Base-by-base conservation (phyloP, 64 coral and sea anemone species). In the Actinia tenebrosa region DNA sequence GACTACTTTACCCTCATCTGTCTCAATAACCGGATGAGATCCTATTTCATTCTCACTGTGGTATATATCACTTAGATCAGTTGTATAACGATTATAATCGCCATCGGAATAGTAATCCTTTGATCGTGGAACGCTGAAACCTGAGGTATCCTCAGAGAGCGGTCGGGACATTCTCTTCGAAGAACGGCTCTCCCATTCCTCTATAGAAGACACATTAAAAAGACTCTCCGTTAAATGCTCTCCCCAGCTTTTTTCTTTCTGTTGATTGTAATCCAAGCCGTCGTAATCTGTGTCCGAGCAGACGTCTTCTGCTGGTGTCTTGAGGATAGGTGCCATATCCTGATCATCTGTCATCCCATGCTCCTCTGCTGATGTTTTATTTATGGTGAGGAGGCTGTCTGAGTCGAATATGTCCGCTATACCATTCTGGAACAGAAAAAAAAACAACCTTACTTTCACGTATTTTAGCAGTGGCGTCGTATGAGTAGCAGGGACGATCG, bases 91-190 rank as follows among this genome's bases (percentile, higher is more conserved):
- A 25, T 23, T 52, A 26, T 83, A 83, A 43, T 83, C 80, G 53
- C 45, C 80, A 83, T 83, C 80, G 19, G 80, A 83, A 16, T 83
- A 83, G 23, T 83, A 83, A 25, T 83, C 80, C 19, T 83, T 83
- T 22, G 80, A 83, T 50, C 80, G 7, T 43, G 80, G 80, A 2
- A 83, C 10, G 45, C 80, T 83, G 45, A 83, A 23, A n/a, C 46
- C 80, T 53, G 80, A 83, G 14, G 5, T 52, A 26, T 83, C 80
- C 23, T 83, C 80, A 58, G 80, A 83, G 26, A 75, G 69, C 11
- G 45, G 46, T 16, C 80, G 80, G 18, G 80, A 53, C 11, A 53
- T 83, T 20, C 80, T 52, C 8, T 83, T 83, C 17, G 80, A 83
- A 15, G 80, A 83, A 10, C 80, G 45, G 11, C 69, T 75, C 3